Conservation (phyloP, 53 echinoderm and acorn worm genomes). For the Paelopatides confundens region DNA sequence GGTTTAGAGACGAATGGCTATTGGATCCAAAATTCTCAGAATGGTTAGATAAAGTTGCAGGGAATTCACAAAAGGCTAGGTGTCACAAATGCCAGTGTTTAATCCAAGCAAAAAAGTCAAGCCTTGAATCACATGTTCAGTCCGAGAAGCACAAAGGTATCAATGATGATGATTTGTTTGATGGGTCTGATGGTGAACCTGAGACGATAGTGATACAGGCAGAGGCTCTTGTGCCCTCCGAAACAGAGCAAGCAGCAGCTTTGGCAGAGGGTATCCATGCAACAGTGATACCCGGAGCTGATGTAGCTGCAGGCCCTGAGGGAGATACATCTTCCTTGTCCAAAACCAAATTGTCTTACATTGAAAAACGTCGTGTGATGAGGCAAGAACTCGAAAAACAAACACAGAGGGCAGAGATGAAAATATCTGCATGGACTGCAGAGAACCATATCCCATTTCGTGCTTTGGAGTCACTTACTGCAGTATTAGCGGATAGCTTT, state of each 20-base stretch:
- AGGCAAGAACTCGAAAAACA: background rate
- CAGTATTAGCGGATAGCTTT: background rate
- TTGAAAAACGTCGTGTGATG: conserved; percentile 11
- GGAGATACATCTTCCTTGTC: background rate
- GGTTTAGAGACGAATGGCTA: conserved; percentile 13
- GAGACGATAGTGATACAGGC: conserved; percentile 1
- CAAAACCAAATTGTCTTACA: conserved; percentile 9
- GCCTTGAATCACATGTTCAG: conserved; percentile 17
- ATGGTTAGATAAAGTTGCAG: background rate
- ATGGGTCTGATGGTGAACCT: background rate
- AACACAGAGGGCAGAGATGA: conserved; percentile 18
- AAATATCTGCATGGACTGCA: conserved; percentile 12
- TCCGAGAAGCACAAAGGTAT: conserved; percentile 20
- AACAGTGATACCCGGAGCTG: background rate
- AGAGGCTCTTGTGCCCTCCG: background rate
- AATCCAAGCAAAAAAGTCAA: background rate
- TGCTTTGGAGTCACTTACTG: conserved; percentile 1
- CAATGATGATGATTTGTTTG: conserved; percentile 17
- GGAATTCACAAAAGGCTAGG: background rate
- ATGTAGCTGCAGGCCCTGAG: background rate
- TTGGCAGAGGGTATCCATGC: background rate
- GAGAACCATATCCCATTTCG: conserved; percentile 8
- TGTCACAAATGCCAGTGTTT: background rate
- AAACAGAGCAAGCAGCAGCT: background rate
- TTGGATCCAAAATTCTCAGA: conserved; percentile 22